phyloP scores from a whole-genome alignment of 2,888 invertebrate genomes.

The Xestia rhomboidea region DNA sequence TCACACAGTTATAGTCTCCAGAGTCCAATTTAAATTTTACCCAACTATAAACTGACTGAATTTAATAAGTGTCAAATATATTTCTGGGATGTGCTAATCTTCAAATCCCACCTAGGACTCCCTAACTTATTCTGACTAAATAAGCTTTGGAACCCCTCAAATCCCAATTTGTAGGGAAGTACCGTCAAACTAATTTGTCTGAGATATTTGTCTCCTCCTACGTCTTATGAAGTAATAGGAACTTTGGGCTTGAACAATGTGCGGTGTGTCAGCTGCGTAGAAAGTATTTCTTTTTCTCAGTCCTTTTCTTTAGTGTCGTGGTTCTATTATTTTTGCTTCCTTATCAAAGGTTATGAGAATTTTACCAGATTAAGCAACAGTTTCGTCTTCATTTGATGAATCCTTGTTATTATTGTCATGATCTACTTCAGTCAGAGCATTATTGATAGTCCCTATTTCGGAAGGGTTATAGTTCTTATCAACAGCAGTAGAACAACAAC shows the following conservation, averaged over 20 bases:
- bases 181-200: constrained; percentile 51
- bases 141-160: constrained; percentile 37
- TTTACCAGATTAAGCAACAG: not conserved
- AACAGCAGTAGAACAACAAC: not conserved
- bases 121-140: constrained; percentile 31
- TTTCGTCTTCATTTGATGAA: constrained; percentile 3
- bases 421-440: not conserved
- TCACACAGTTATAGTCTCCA: constrained; percentile 8
- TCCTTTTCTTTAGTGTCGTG: constrained; percentile 8
- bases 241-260: constrained; percentile 41
- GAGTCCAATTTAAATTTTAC: constrained; percentile 43
- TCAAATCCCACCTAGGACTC: constrained; percentile 37
- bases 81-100: constrained; percentile 42
- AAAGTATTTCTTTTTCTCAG: constrained; percentile 28
- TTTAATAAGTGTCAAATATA: constrained; percentile 43
- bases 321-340: not conserved
- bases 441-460: not conserved
- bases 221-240: constrained; percentile 39
- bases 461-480: not conserved
- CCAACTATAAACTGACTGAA: constrained; percentile 26
- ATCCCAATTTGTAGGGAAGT: constrained; percentile 55
- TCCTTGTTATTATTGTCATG: not conserved
- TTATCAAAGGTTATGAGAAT: not conserved
- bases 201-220: constrained; percentile 30
- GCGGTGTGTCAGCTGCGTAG: constrained; percentile 30